Evolutionary conservation across 2,113 vertebrate species (phyloP), one percentile per base, ranked within the genome.

Genomic region (Gadus chalcogrammus): DNA sequence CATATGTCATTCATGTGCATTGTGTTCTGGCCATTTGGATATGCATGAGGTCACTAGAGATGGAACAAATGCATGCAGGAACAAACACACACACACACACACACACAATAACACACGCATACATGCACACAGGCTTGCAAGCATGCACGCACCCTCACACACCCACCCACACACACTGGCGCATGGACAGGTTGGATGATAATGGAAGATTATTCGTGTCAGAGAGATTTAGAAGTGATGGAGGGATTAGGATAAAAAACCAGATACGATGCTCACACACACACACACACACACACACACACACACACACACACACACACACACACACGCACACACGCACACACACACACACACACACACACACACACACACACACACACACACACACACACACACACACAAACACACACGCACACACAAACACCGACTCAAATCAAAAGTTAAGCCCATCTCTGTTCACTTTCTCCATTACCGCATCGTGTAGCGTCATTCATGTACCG

Each of bases 161-260:
- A 59, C 53, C 58, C 67, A 59, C 22, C 17, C 68, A 17, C 42
- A 64, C 22, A 64, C 18, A 61, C 24, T 64, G 31, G 31, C 31
- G 31, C 17, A 59, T 53, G 65, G 24, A 64, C 73, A 58, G 59
- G 5, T 27, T 77, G 69, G 42, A 81, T 35, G 61, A 31, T 22
- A 48, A 67, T 72, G 62, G 16, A 27, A 64, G 72, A 68, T 74
- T 70, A 42, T 74, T 9, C 65, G 77, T 77, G 74, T 82, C 77
- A 78, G 78, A 83, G 35, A 77, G 56, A 64, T 83, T 78, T 76
- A 77, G 42, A 48, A 48, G 42, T 73, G 27, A 71, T 61, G 42
- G 63, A 60, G 69, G 70, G 72, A 79, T 84, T 79, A 76, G n/a
- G 16, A 68, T 22, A 67, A 42, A 71, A 70, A 63, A 75, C 59